Evolutionary conservation across 30 jellyfish, hydroid and myxozoan species (phyloP), one percentile per base, ranked within the genome.

Genomic region (Catostylus mosaicus): DNA sequence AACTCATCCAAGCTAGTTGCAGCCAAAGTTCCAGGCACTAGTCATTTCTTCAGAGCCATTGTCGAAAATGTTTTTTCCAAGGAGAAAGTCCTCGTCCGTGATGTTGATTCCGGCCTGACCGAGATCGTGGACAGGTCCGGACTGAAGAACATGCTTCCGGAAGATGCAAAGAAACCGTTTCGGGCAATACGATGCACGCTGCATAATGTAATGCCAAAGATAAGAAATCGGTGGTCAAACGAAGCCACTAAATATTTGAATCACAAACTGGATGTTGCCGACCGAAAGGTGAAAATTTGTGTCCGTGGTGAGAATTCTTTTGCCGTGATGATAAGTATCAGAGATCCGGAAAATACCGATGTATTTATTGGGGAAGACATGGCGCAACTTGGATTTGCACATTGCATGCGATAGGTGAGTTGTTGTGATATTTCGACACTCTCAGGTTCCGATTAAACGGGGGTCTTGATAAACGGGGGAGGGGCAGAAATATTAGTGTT

Each of bases 301-400:
- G 91, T 81, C 37, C 84, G 84, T 27, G 91, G 91, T 2, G 91
- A 81, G 35, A 27, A 12, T 14, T 19, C 90, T 3, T 46, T 71
- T n/a, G 91, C 77, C 1, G 47, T 66, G 46, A 26, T 54, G 54
- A 18, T 81, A 51, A 59, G 56, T 46, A 52, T 81, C 30, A 19
- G 40, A 7, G 91, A 81, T 54, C 91, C 91, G 9, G 85, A 67
- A 8, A 40, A 81, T 26, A 31, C 32, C n/a, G 40, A 20, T 2
- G 26, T n/a, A 6, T 67, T 81, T 50, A 68, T 81, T 20, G 78
- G 46, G 31, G 79, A 68, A 23, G 91, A 81, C 34, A 30, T 81
- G 83, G 84, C 67, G 20, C 30, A 81, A 11, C 83, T 36, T 12
- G 91, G 91, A 46, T 50, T 81, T 35, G 91, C 90, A 38, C n/a